Conservation (phyloP, 2,797 vertebrate species). For the Lutjanus argentimaculatus region DNA sequence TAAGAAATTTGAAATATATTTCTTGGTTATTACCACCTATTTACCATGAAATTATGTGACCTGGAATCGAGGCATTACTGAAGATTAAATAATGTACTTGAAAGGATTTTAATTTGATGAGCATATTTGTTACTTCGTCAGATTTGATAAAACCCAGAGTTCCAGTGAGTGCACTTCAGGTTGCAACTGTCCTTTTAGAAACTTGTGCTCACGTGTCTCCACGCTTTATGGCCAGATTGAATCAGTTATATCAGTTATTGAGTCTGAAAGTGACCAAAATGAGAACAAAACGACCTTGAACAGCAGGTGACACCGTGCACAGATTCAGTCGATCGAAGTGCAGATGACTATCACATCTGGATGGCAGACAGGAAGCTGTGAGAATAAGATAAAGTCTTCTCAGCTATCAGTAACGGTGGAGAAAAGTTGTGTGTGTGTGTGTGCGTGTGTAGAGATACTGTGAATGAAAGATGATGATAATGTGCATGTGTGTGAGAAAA, state of each 20-base stretch:
- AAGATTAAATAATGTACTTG: too few species aligned
- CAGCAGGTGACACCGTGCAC: not conserved
- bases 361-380: constrained; percentile 21
- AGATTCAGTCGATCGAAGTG: not conserved
- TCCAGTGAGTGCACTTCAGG: too few species aligned
- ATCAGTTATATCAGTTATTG: not conserved
- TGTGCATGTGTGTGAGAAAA: constrained; percentile 27
- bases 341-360: constrained; percentile 33
- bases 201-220: not conserved
- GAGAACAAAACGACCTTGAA: not conserved
- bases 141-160: too few species aligned
- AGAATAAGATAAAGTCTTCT: constrained; percentile 13
- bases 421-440: constrained; percentile 9
- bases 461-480: constrained; percentile 24
- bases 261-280: constrained; percentile 1
- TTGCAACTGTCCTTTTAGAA: not conserved
- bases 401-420: not conserved
- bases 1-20: too few species aligned
- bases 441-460: constrained; percentile 10
- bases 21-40: too few species aligned
- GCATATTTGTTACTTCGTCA: too few species aligned
- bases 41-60: too few species aligned
- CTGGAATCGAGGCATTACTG: too few species aligned
- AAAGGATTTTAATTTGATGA: too few species aligned
- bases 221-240: not conserved